These are phyloP conservation scores for Circaetus gallicus DNA, from an alignment of 2,113 vertebrate species.

Conservation along the genomic window DNA sequence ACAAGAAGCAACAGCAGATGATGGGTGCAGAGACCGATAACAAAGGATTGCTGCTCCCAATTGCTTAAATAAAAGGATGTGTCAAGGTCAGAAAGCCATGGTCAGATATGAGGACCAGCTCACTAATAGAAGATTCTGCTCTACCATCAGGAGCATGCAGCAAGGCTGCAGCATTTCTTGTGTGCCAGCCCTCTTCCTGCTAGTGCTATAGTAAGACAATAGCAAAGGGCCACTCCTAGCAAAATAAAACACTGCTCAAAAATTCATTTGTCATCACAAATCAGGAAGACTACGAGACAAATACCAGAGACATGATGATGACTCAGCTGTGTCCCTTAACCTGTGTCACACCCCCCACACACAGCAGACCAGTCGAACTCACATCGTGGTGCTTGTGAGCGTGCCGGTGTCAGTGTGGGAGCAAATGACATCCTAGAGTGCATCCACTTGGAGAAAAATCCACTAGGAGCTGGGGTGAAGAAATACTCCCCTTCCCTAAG, in stretches of 20 bases:
- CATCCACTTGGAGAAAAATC: background rate
- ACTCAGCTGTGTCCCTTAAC: background rate
- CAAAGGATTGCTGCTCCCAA: background rate
- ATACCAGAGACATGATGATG: rapidly evolving
- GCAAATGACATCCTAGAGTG: rapidly evolving
- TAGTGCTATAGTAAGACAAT: no score
- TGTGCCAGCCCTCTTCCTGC: background rate
- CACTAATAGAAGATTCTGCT: background rate
- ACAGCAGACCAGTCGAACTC: background rate
- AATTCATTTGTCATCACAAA: rapidly evolving
- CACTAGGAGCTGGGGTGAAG: background rate
- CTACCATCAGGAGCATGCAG: background rate
- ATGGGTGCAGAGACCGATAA: rapidly evolving
- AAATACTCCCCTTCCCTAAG: background rate
- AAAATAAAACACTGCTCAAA: no score
- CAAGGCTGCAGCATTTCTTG: background rate
- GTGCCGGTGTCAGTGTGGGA: rapidly evolving
- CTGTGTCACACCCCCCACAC: background rate
- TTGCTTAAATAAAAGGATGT: rapidly evolving
- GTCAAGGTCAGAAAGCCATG: rapidly evolving
- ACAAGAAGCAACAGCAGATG: background rate
- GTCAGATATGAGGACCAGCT: rapidly evolving
- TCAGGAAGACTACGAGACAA: background rate
- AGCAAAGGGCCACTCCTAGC: background rate
- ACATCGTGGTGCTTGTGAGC: no score